These are phyloP conservation scores for Petrocephalus microphthalmus DNA, from an alignment of 2,113 vertebrate genomes.

Conservation along the genomic window DNA sequence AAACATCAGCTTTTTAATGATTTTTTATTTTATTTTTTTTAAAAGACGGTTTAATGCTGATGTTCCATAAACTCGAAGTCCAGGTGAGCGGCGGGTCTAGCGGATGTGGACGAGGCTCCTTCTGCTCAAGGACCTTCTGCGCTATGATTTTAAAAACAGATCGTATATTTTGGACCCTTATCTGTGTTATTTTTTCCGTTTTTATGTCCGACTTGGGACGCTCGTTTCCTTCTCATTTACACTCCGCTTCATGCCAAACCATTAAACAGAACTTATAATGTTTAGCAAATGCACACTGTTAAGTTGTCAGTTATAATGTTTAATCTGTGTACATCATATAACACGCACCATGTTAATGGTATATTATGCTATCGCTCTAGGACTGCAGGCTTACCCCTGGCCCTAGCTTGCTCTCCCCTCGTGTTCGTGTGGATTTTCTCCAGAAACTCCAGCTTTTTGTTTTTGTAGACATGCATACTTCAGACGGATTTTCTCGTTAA, in stretches of 20 bases:
- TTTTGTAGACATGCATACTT: background rate
- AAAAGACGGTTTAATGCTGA: background rate
- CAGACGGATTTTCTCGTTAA: background rate
- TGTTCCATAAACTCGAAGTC: background rate
- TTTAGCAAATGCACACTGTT: background rate
- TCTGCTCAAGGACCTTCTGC: background rate
- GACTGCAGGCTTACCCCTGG: background rate
- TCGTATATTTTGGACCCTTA: background rate
- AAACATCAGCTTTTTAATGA: background rate
- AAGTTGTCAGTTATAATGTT: background rate
- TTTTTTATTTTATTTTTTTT: background rate
- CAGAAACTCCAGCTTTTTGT: background rate
- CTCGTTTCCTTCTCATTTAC: background rate
- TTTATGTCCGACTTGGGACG: background rate
- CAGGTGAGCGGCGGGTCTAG: background rate
- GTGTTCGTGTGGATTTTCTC: background rate
- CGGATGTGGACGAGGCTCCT: background rate
- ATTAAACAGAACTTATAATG: background rate
- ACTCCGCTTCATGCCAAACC: background rate
- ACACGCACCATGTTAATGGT: background rate
- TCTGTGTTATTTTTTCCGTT: background rate
- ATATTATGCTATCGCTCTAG: background rate
- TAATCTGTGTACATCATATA: background rate
- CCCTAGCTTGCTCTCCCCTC: background rate
- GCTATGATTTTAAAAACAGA: conserved; percentile 14